These are phyloP conservation scores for Asteroscopus sphinx DNA, from an alignment of 2,888 invertebrate species.

Conservation along the genomic window DNA sequence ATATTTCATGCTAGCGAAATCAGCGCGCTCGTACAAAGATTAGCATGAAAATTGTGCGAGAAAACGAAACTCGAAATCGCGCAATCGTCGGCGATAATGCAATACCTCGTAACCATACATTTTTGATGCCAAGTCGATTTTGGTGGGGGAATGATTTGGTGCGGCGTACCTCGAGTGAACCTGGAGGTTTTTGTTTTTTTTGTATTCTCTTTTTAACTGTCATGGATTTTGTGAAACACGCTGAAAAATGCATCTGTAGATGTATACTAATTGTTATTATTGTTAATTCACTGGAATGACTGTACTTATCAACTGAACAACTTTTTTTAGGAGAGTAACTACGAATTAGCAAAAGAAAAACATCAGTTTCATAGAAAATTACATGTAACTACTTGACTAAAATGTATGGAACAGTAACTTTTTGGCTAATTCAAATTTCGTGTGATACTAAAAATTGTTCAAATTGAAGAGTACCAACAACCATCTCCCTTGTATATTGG, in stretches of 20 bases:
- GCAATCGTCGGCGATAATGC: slow-evolving; percentile 60
- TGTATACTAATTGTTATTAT: too few relatives aligned
- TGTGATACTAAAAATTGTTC: too few relatives aligned
- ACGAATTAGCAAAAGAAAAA: too few relatives aligned
- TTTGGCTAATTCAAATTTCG: too few relatives aligned
- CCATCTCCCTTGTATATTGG: too few relatives aligned
- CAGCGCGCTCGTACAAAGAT: slow-evolving; percentile 78
- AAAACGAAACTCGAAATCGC: slow-evolving; percentile 70
- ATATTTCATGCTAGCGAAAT: slow-evolving; percentile 82
- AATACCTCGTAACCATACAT: slow-evolving; percentile 47
- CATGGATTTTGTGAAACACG: neutral
- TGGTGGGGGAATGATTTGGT: slow-evolving; percentile 31
- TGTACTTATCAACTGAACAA: too few relatives aligned
- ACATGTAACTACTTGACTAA: too few relatives aligned
- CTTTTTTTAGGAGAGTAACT: too few relatives aligned
- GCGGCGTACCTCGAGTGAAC: slow-evolving; percentile 23
- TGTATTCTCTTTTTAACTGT: slow-evolving; percentile 15
- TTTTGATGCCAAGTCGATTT: slow-evolving; percentile 42
- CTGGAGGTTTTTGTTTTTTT: slow-evolving; percentile 23
- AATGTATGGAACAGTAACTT: too few relatives aligned
- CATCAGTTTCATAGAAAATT: too few relatives aligned
- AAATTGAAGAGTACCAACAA: too few relatives aligned
- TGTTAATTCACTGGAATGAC: too few relatives aligned
- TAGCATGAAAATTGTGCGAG: slow-evolving; percentile 83
- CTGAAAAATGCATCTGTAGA: neutral